Evolutionary conservation across 2,888 invertebrate species (phyloP).

Genomic region (Rhagonycha fulva): DNA sequence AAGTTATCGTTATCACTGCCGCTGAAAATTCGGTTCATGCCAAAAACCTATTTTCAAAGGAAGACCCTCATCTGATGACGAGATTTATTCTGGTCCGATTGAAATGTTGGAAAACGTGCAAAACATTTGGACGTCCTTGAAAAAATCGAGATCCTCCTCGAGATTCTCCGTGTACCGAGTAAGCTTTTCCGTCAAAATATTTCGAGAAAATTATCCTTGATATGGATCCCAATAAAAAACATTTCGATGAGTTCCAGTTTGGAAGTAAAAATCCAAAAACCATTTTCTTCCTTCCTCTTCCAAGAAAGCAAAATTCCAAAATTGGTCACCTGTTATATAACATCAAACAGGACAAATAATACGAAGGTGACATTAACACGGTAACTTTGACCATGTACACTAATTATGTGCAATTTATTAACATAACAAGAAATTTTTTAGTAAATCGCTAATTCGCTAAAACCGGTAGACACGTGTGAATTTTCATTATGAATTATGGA

Average conservation of each 20-base stretch:
- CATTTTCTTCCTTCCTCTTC: neutral
- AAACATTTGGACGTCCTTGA: neutral
- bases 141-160: neutral
- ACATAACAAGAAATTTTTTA: conserved; percentile 10
- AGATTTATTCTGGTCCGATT: neutral
- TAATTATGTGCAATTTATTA: conserved; percentile 6
- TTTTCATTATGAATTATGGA: neutral
- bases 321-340: neutral
- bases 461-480: conserved; percentile 4
- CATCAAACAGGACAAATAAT: neutral
- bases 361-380: neutral
- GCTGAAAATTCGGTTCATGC: neutral
- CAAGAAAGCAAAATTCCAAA: neutral
- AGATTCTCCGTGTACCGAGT: neutral
- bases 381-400: conserved; percentile 5
- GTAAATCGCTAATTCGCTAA: conserved; percentile 4
- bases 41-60: neutral
- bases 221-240: neutral
- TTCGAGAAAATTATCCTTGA: neutral
- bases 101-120: neutral
- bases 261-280: neutral
- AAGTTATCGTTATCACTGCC: too few species aligned
- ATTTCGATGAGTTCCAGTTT: neutral
- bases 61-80: neutral
- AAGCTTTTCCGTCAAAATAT: neutral